Percentiles rank a stretch among this genome's conserved stretches.
Evolutionary conservation across 2,113 vertebrate species (phyloP).

Genomic region (Ranitomeya variabilis): DNA sequence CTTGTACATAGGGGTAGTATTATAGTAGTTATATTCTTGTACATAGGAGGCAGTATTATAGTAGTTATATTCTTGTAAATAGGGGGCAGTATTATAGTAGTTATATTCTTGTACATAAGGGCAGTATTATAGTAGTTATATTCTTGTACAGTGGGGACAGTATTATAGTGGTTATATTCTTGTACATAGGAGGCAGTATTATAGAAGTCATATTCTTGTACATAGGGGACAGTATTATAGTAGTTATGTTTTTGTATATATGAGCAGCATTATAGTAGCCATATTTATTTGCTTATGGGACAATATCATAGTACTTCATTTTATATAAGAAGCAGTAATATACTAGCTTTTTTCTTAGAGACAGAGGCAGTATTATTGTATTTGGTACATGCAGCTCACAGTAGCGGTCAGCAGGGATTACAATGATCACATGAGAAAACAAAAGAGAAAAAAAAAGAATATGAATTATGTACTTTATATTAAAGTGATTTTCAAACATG

Average conservation of each 20-base stretch:
- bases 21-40: background rate
- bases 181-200: background rate
- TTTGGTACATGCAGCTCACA: background rate
- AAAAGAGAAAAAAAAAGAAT: too few species aligned
- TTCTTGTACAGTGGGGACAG: background rate
- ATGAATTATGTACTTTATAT: too few species aligned
- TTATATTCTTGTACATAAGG: too few species aligned
- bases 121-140: constrained; percentile 6
- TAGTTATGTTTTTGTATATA: background rate
- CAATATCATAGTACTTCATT: background rate
- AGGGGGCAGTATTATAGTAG: background rate
- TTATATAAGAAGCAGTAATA: background rate
- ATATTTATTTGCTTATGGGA: background rate
- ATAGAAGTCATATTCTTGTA: background rate
- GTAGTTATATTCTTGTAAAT: background rate
- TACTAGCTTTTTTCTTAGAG: background rate
- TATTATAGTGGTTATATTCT: constrained; percentile 1
- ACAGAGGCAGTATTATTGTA: background rate
- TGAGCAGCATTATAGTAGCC: background rate
- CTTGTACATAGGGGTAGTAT: background rate
- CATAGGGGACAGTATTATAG: background rate
- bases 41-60: background rate
- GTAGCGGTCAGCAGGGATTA: background rate
- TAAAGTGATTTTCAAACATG: too few species aligned
- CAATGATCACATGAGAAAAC: too few species aligned